Conservation (phyloP, 2,113 vertebrate genomes). For the Symphodus melops region DNA sequence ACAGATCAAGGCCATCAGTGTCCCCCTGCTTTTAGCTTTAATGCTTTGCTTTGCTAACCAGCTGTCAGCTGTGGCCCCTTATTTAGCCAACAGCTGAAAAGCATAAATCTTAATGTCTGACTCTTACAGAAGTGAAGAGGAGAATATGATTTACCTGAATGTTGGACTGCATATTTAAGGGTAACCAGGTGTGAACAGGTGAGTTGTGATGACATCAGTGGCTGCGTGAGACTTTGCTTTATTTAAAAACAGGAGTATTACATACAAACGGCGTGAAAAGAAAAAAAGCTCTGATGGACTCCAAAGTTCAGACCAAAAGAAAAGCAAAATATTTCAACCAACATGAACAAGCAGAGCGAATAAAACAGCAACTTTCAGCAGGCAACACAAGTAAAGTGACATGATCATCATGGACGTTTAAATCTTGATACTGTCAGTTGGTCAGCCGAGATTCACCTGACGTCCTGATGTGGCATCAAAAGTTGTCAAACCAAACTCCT, state of each 20-base stretch:
- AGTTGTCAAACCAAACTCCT: no score
- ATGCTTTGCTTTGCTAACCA: conserved; percentile 4
- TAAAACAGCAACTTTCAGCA: no score
- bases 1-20: neutral
- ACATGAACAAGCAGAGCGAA: neutral
- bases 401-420: no score
- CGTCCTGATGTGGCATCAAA: no score
- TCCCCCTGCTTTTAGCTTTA: neutral
- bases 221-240: conserved; percentile 56
- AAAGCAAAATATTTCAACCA: neutral
- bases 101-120: no score
- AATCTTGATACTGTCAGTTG: no score
- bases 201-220: conserved; percentile 29
- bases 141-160: neutral
- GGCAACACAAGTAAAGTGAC: no score
- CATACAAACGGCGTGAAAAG: conserved; percentile 35
- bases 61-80: neutral
- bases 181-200: neutral
- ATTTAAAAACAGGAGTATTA: conserved; percentile 58
- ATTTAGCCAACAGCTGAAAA: no score
- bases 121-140: neutral
- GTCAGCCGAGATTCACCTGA: no score
- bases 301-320: neutral
- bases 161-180: neutral
- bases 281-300: neutral